phyloP scores from a whole-genome alignment of 1,140 invertebrate genomes.

The Brachionus asplanchnoidis region DNA sequence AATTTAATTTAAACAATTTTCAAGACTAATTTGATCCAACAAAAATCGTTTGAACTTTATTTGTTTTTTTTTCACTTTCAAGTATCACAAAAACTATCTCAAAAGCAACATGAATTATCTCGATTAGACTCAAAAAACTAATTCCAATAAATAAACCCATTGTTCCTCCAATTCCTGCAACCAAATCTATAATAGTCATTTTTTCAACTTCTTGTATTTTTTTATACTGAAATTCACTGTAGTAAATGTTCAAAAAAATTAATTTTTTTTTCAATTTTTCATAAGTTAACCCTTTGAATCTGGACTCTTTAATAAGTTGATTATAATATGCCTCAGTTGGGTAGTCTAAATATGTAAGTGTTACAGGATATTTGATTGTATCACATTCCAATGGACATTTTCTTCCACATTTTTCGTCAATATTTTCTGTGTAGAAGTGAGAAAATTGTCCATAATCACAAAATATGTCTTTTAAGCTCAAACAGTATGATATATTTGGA shows the following conservation, averaged over 20 bases:
- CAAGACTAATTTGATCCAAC: neutral
- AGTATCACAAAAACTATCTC: neutral
- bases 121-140: constrained; percentile 28
- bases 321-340: constrained; percentile 20
- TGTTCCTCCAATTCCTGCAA: constrained; percentile 27
- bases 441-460: neutral
- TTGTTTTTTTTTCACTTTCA: neutral
- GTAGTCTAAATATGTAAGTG: neutral
- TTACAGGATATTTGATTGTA: neutral
- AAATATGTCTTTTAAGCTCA: neutral
- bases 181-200: neutral
- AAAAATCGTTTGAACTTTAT: neutral
- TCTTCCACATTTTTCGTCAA: neutral
- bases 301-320: neutral
- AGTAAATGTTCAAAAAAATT: constrained; percentile 5
- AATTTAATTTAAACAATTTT: too few species aligned
- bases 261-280: neutral
- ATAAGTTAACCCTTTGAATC: neutral
- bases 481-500: neutral
- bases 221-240: constrained; percentile 7
- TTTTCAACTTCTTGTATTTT: constrained; percentile 38
- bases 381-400: constrained; percentile 36
- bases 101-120: neutral
- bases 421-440: neutral
- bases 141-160: constrained; percentile 33